Base-by-base conservation (phyloP, 2,888 invertebrate species). In the Acanthoscelides obtectus region DNA sequence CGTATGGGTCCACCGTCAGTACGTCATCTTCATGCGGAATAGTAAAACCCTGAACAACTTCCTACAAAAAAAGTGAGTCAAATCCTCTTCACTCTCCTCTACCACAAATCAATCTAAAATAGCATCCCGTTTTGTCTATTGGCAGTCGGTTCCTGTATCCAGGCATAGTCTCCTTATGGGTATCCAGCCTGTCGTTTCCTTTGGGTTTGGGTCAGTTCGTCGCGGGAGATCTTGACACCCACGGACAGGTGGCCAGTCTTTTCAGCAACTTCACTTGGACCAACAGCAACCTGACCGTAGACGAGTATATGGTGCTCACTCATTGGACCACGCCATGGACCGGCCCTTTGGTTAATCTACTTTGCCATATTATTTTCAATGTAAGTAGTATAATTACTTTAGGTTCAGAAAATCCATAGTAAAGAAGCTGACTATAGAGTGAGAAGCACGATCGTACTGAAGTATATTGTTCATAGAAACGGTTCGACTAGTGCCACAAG, bases 261-360 rank as follows among this genome's bases (percentile, higher is more conserved):
- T 98, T 99, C 84, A 93, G 96, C 67, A 99, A 99, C 86, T 97
- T 98, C 85, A 97, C 98, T 0, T 98, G 98, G 98, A 93, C 93
- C 0, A 92, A 93, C 78, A 87, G 88, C 19, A 90, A 93, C 78
- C 87, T 95, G 72, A 91, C 92, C 0, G 94, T 95, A 0, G 93
- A 94, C 77, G 95, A 98, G 82, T 92, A 92, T 71, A 91, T 92
- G 66, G 88, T 96, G 22, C 90, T 97, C 0, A 89, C 91, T 0
- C 94, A 96, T 83, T 98, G 98, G 98, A 88, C 90, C 70, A 95
- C 96, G 0, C 89, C 90, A 20, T 77, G 79, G 71, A 92, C 96
- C 0, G 94, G 94, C 81, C 92, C 96, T 71, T 95, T 94, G 81
- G 90, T 95, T 22, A 96, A 95, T 78, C 89, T 99, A 22, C 85